Evolutionary conservation across 2,113 vertebrate genomes (phyloP).

Genomic region (Pelobates fuscus): DNA sequence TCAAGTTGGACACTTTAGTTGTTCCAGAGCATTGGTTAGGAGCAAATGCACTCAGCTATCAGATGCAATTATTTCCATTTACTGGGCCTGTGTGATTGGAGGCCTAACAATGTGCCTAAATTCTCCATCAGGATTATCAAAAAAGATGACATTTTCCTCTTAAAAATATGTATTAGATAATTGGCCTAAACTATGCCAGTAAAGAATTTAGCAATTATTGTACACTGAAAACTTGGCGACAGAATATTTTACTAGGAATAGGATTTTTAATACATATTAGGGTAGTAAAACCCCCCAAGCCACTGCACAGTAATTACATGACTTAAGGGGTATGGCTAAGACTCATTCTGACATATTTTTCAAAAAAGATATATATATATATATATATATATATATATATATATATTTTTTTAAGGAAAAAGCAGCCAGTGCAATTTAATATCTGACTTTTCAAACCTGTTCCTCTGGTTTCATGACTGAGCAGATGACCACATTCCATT

Average conservation of each 20-base stretch:
- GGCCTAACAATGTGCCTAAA: background rate
- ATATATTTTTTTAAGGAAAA: conserved; percentile 54
- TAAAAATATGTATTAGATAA: background rate
- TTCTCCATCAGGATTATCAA: background rate
- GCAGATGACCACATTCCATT: conserved; percentile 58
- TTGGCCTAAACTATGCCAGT: background rate
- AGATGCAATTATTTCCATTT: background rate
- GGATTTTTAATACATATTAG: conserved; percentile 41
- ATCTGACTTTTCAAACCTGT: conserved; percentile 61
- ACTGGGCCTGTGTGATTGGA: background rate
- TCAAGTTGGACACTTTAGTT: background rate
- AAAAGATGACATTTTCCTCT: background rate
- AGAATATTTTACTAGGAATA: background rate
- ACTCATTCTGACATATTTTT: conserved; percentile 51
- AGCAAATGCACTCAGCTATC: background rate
- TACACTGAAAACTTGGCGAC: background rate
- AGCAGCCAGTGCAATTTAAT: conserved; percentile 58
- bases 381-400: no score
- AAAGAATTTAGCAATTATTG: background rate
- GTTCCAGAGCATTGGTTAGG: background rate
- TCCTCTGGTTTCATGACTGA: conserved; percentile 71
- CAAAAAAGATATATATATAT: no score
- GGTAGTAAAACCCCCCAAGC: conserved; percentile 51
- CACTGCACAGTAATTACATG: conserved; percentile 51
- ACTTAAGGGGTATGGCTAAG: conserved; percentile 52